Percentiles rank a stretch among this genome's conserved stretches.
Evolutionary conservation across 2,888 invertebrate genomes (phyloP).

Genomic region (Dryobotodes eremita): DNA sequence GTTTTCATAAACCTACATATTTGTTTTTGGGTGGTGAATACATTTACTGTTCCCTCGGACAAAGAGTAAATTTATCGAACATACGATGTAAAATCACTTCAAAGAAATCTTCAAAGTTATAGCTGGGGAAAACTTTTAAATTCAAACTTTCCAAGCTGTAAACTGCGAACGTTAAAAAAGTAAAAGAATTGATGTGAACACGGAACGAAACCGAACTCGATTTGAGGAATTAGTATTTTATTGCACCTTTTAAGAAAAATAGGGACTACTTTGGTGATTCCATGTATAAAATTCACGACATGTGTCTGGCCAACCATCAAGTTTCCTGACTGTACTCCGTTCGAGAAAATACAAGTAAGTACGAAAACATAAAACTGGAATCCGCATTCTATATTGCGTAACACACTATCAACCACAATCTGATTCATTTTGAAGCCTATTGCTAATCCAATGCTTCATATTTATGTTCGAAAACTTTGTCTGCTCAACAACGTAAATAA

Average conservation of each 20-base stretch:
- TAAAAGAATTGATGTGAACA: conserved; percentile 16
- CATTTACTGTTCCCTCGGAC: not conserved
- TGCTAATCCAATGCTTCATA: no score
- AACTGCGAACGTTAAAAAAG: conserved; percentile 11
- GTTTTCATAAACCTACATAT: not conserved
- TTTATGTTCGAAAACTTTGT: no score
- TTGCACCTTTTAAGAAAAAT: not conserved
- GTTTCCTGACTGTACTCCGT: not conserved
- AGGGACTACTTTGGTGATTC: not conserved
- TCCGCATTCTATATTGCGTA: not conserved
- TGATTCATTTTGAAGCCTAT: no score
- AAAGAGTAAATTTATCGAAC: not conserved
- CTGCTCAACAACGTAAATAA: no score
- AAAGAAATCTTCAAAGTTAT: conserved; percentile 17
- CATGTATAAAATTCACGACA: not conserved
- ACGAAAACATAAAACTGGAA: not conserved
- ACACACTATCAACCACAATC: no score
- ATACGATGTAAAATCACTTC: not conserved
- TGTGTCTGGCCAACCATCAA: not conserved
- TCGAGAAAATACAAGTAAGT: not conserved
- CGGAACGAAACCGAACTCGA: not conserved
- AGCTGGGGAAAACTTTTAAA: not conserved
- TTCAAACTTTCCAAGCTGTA: not conserved
- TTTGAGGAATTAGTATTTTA: not conserved
- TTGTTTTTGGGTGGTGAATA: not conserved